Base-by-base conservation (phyloP, 2,797 vertebrate genomes). In the Emydoidea blandingii region DNA sequence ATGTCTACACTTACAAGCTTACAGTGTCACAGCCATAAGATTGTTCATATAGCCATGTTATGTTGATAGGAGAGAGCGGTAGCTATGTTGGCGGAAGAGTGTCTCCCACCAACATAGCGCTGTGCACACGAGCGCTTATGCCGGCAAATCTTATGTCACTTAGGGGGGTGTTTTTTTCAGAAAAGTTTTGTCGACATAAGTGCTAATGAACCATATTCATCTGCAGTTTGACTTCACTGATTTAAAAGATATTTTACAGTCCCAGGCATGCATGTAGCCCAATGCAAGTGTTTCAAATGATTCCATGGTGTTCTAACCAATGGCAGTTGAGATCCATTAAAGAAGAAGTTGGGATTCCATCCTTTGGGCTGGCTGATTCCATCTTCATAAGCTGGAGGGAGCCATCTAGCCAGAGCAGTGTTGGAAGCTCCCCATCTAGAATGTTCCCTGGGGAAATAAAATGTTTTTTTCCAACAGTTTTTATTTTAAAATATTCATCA, bases 391-490 rank as follows among this genome's bases (percentile, higher is more conserved):
- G 97, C 94, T 31, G 99, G 98, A 83, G 99, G 99, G 91, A 99
- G 99, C 99, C 99, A 99, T 93, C 99, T 98, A 87, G 98, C 98
- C 97, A 99, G 97, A 80, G 98, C 98, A 0, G 92, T 98, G 97
- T 99, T 99, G 97, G 99, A 98, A 92, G 99, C 98, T 79, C 99
- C 99, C 99, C 99, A 99, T 65, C 98, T 96, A 95, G 99, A 99
- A 95, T 99, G 98, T 87, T 98, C 97, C 96, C 99, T 99, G 96
- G 52, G 25, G 74, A 94, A 94, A 95, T 1, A 85, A 89, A 34
- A 53, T 27, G n/a, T 56, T 41, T 47, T 54, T 52, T 34, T 37
- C 12, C 52, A 16, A 25, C 14, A 54, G 57, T 65, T 68, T 34
- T 19, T 23, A 83, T n/a, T 15, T 50, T 34, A 59, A 84, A 90